These are phyloP conservation scores for Cephalophus harveyi DNA, from an alignment of 2,113 vertebrate species.

Conservation along the genomic window DNA sequence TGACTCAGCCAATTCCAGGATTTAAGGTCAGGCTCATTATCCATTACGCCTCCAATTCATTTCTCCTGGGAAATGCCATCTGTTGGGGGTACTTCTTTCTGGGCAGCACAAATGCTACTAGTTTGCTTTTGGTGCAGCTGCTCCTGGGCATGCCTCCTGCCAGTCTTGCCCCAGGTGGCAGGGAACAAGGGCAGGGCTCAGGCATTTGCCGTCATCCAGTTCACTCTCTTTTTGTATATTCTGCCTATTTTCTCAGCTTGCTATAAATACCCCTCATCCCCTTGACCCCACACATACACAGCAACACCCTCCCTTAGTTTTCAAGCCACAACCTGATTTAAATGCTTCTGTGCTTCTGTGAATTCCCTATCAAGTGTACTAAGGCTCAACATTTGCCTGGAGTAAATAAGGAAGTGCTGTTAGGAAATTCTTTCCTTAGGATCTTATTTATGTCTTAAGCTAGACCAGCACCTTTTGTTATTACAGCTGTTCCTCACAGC, in stretches of 20 bases:
- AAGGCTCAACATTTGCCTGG: background rate
- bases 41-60: background rate
- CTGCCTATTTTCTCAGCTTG: background rate
- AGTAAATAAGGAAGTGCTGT: constrained; percentile 32
- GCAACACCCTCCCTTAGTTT: background rate
- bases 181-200: background rate
- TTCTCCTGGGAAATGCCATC: background rate
- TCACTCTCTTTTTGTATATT: background rate
- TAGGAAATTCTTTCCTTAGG: background rate
- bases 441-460: background rate
- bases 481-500: background rate
- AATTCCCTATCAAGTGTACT: background rate
- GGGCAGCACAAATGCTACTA: background rate
- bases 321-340: background rate
- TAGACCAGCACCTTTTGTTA: background rate
- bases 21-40: background rate
- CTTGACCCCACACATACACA: background rate
- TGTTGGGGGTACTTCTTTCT: background rate
- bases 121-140: background rate
- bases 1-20: background rate
- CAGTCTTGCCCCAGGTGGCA: background rate
- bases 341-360: background rate
- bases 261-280: background rate
- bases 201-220: background rate
- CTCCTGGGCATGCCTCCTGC: background rate